These are phyloP conservation scores for Folsomia candida DNA, from an alignment of 2,888 invertebrate genomes.

Conservation along the genomic window DNA sequence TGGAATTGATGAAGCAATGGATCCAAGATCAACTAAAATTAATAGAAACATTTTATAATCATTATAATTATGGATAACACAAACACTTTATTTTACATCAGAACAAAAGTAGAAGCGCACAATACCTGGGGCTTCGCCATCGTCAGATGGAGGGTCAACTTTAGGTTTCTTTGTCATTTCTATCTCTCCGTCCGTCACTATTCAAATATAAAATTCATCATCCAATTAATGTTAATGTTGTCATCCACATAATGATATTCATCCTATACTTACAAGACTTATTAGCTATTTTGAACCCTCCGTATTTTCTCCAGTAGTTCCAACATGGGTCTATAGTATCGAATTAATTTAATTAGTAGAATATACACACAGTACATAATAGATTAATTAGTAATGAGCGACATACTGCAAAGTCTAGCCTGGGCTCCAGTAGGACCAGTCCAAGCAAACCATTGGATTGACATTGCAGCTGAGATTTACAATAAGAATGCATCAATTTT, in stretches of 20 bases:
- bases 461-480: constrained; percentile 63
- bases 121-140: not conserved
- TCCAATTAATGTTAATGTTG: too few species aligned
- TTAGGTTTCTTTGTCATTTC: constrained; percentile 44
- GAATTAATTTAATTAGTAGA: too few species aligned
- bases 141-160: constrained; percentile 35
- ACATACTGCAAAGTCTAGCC: constrained; percentile 89
- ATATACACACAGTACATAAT: too few species aligned
- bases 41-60: not conserved
- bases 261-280: constrained; percentile 55
- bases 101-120: not conserved
- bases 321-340: constrained; percentile 91
- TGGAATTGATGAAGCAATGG: not conserved
- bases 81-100: not conserved
- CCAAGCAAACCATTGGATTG: constrained; percentile 92
- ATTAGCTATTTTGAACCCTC: constrained; percentile 82
- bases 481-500: constrained; percentile 13
- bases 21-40: not conserved
- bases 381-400: too few species aligned
- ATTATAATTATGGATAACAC: not conserved
- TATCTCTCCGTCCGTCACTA: constrained; percentile 38
- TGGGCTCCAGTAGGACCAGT: constrained; percentile 86
- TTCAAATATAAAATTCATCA: not conserved
- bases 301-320: constrained; percentile 98
- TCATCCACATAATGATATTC: too few species aligned